Evolutionary conservation across 2,797 vertebrate species (phyloP), one percentile per base, ranked within the genome.

Genomic region (Sebastes vulpes): DNA sequence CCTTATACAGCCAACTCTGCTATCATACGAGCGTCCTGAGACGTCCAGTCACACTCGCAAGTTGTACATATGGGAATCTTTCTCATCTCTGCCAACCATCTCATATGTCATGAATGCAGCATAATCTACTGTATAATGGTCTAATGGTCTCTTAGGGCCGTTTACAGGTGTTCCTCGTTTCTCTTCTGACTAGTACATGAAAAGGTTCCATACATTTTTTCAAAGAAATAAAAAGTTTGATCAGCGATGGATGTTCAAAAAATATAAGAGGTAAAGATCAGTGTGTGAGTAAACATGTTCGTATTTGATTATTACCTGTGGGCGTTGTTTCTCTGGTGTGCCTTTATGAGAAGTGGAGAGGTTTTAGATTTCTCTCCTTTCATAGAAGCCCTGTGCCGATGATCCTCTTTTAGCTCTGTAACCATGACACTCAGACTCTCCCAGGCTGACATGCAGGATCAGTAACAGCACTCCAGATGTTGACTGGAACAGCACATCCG

Each of bases 341-440:
- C 78, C 68, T 87, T 92, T 65, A 84, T 83, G 68, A 93, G 72
- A 90, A 53, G 65, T 50, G 28, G 52, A 61, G 81, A 83, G 87
- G 84, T 87, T 86, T 93, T 83, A 72, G 65, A 84, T 91, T 91
- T 89, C 85, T 84, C 76, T 81, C 59, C 79, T 69, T 91, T 89
- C 91, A 85, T 77, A 79, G 81, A 72, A 75, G 77, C 74, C 46
- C 57, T 77, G 77, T 89, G 83, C 56, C 71, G 81, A 81, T 89
- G 89, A 89, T 89, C 82, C 80, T 84, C 80, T 93, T 92, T 93
- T 91, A 93, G 89, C 88, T 90, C 86, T 67, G 92, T 92, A 94
- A 94, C 90, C 93, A 95, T 95, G 93, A 92, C 89, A 88, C 79
- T 93, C 80, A 74, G 65, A 78, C 60, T 85, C 74, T 75, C 23